Conservation (phyloP, 2,113 vertebrate species). For the Alethe diademata region DNA sequence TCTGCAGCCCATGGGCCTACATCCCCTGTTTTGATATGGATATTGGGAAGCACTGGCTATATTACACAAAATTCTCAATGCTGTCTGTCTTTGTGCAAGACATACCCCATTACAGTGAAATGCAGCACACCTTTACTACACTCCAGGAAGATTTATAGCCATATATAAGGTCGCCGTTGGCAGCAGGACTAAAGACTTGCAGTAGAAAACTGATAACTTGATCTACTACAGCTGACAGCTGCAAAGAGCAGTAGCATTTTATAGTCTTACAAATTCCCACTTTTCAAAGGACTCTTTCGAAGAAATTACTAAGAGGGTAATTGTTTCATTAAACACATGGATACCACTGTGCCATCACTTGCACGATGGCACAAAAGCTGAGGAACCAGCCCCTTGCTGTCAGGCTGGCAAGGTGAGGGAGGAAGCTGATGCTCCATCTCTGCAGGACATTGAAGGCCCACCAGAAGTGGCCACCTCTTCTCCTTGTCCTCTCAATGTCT, state of each 20-base stretch:
- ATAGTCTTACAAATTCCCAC: background rate
- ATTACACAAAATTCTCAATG: constrained; percentile 18
- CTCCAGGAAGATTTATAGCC: constrained; percentile 1
- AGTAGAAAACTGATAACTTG: background rate
- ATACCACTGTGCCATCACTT: background rate
- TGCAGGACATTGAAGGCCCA: background rate
- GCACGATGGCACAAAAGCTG: background rate
- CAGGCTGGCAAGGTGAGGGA: background rate
- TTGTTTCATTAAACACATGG: background rate
- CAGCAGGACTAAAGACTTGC: background rate
- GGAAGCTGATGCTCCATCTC: background rate
- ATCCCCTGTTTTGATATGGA: background rate
- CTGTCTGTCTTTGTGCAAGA: background rate
- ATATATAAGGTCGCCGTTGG: background rate
- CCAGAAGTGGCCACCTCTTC: rapidly evolving
- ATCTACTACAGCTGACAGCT: background rate
- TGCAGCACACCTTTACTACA: constrained; percentile 12
- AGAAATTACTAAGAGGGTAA: background rate
- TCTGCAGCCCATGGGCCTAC: background rate
- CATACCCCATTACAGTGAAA: constrained; percentile 6
- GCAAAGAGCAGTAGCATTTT: background rate
- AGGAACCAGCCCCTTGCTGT: background rate
- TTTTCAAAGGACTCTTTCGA: background rate
- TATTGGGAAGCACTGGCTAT: background rate
- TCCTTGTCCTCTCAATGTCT: background rate